Conservation (phyloP, 1,140 invertebrate species). For the Gryllus bimaculatus region DNA sequence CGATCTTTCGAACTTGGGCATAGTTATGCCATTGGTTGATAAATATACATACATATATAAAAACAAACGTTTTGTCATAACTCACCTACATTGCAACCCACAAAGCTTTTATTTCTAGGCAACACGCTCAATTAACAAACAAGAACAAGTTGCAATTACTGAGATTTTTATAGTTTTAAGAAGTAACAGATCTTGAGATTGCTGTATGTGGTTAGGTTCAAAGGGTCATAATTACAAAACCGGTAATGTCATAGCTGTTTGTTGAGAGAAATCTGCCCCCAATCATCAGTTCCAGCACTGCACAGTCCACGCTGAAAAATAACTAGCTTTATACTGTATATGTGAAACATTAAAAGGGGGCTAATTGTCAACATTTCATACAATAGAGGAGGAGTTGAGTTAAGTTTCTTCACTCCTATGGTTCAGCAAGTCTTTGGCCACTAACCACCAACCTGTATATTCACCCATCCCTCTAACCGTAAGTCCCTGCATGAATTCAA, state of each 20-base stretch:
- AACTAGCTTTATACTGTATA: constrained; percentile 14
- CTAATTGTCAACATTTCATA: background rate
- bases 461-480: background rate
- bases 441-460: background rate
- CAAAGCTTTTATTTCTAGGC: constrained; percentile 11
- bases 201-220: constrained; percentile 8
- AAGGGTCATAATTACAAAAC: constrained; percentile 12
- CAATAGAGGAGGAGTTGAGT: background rate
- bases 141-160: constrained; percentile 10
- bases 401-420: background rate
- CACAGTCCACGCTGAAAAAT: constrained; percentile 15
- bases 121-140: constrained; percentile 7
- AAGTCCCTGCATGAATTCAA: background rate
- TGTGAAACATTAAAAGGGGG: constrained; percentile 13
- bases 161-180: constrained; percentile 3
- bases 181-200: constrained; percentile 15
- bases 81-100: constrained; percentile 12
- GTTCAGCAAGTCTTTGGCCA: background rate
- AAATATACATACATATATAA: constrained; percentile 6
- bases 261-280: constrained; percentile 8
- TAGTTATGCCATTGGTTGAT: background rate
- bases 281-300: background rate
- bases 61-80: constrained; percentile 11
- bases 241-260: constrained; percentile 8
- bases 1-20: background rate